A percentile compares a stretch with the other conserved stretches of the same genome.
Conservation (phyloP, 2,113 vertebrate species). For the Chaetura pelagica region DNA sequence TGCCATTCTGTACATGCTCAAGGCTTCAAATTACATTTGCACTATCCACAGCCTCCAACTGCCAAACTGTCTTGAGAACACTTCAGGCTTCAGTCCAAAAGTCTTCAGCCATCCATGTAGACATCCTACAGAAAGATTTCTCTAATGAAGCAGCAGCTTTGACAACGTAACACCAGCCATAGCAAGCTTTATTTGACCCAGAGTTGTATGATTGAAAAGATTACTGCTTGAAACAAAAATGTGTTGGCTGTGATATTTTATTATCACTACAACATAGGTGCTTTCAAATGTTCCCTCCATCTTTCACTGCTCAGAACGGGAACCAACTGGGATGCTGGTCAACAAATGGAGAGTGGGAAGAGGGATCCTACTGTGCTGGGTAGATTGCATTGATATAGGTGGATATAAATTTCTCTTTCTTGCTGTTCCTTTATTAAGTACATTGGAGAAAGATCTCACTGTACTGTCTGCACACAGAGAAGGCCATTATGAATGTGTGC, state of each 20-base stretch:
- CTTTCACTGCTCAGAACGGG: background rate
- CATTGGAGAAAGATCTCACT: background rate
- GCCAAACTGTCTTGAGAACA: background rate
- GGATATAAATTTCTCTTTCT: background rate
- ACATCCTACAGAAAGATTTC: background rate
- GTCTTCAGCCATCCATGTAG: background rate
- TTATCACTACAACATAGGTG: background rate
- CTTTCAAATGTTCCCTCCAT: background rate
- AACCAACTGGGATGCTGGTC: background rate
- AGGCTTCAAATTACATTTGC: background rate
- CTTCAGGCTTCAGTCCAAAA: constrained; percentile 16
- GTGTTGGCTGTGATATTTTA: background rate
- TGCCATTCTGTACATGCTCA: background rate
- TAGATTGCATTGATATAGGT: background rate
- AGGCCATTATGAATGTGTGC: background rate
- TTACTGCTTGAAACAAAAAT: background rate
- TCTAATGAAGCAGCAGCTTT: background rate
- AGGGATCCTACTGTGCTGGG: background rate
- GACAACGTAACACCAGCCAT: background rate
- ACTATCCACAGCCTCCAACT: background rate
- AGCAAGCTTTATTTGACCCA: background rate
- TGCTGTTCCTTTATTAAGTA: background rate
- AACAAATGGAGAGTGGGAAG: background rate
- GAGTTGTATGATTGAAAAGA: background rate
- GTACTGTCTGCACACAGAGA: background rate